phyloP scores from a whole-genome alignment of 2,888 invertebrate species.

The Pachycephus smyrnensis region DNA sequence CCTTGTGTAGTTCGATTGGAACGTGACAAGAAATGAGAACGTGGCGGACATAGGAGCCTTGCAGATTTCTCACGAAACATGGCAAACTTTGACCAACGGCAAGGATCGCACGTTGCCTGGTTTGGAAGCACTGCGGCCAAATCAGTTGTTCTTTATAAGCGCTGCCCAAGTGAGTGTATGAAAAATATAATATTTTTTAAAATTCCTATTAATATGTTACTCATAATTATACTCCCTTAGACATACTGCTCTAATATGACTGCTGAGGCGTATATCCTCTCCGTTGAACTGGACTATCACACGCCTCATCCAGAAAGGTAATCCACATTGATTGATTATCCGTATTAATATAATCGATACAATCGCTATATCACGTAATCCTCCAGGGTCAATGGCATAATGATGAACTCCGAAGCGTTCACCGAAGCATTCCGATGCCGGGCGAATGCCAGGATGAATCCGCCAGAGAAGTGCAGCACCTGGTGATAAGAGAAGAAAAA shows the following conservation, averaged over 20 bases:
- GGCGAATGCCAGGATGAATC: constrained; percentile 67
- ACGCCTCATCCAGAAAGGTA: constrained; percentile 70
- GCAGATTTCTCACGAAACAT: constrained; percentile 68
- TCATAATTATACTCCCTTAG: constrained; percentile 47
- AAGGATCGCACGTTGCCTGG: constrained; percentile 66
- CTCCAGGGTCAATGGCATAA: constrained; percentile 68
- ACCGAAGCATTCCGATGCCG: constrained; percentile 68
- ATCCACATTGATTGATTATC: neutral
- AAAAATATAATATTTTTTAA: neutral
- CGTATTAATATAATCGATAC: neutral
- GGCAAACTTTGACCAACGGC: constrained; percentile 59
- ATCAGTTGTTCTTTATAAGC: constrained; percentile 69
- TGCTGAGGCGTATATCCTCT: constrained; percentile 68
- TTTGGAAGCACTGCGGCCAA: constrained; percentile 64
- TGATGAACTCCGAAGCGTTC: constrained; percentile 70
- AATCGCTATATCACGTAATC: neutral
- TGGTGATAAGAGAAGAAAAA: constrained; percentile 56
- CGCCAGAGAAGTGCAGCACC: constrained; percentile 66
- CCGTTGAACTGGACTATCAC: constrained; percentile 69
- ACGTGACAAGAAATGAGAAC: constrained; percentile 69
- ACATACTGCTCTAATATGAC: constrained; percentile 69
- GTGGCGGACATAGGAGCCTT: constrained; percentile 70
- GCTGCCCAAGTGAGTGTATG: constrained; percentile 66
- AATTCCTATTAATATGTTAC: neutral
- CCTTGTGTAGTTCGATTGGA: constrained; percentile 68